Evolutionary conservation across 2,888 invertebrate species (phyloP).

Genomic region (Rapana venosa): DNA sequence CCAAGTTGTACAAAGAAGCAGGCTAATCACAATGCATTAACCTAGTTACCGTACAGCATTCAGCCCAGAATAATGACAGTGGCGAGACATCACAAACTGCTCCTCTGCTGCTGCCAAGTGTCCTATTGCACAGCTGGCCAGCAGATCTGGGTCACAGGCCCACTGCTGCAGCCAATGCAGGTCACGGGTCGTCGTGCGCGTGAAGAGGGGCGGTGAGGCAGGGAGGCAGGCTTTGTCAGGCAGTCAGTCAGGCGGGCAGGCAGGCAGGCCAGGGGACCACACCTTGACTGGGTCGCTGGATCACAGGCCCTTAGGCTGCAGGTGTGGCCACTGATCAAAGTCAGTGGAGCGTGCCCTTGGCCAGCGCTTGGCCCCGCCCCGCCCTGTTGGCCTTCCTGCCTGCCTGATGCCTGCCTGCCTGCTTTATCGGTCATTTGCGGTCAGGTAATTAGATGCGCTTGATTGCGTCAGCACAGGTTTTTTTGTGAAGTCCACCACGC

Average conservation of each 20-base stretch:
- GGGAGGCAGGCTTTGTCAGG: no score
- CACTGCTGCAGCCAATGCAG: no score
- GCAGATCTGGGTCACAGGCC: no score
- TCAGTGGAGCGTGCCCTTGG: neutral
- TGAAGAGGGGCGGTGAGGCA: no score
- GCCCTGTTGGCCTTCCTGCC: neutral
- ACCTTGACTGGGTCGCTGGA: neutral
- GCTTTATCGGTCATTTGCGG: slow-evolving; percentile 6
- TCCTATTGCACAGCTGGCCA: no score
- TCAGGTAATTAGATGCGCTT: neutral
- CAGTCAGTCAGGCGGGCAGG: neutral
- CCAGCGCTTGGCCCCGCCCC: neutral
- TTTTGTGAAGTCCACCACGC: neutral
- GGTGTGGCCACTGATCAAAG: neutral
- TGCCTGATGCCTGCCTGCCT: neutral
- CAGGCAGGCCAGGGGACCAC: neutral
- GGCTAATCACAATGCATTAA: no score
- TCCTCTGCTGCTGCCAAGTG: no score
- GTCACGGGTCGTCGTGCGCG: no score
- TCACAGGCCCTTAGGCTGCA: neutral
- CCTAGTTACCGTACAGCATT: no score
- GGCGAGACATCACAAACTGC: no score
- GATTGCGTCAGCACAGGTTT: neutral
- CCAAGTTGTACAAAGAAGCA: no score
- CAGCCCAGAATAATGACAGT: no score